These are phyloP conservation scores for Unio pictorum DNA, from an alignment of 2,888 invertebrate genomes.

Conservation along the genomic window DNA sequence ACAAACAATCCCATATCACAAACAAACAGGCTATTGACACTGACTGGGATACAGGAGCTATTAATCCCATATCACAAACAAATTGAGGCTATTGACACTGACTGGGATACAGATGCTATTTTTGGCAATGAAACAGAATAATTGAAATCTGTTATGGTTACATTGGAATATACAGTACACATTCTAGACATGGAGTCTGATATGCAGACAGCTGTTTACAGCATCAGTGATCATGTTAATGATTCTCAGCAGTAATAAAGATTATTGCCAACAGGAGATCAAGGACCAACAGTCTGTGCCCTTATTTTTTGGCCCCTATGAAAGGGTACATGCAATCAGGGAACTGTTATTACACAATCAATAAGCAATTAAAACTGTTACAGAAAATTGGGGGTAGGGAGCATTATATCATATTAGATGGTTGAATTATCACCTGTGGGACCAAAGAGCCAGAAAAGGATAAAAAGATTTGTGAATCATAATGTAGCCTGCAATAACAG, in stretches of 20 bases:
- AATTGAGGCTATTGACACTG: background rate
- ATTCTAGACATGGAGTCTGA: too few relatives aligned
- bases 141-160: background rate
- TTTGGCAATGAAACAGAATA: background rate
- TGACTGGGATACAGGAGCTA: background rate
- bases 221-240: too few relatives aligned
- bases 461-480: background rate
- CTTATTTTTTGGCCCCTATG: conserved; percentile 3
- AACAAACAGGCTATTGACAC: background rate
- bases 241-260: too few relatives aligned
- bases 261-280: too few relatives aligned
- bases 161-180: background rate
- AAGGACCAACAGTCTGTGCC: background rate
- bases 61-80: background rate
- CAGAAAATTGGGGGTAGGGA: too few relatives aligned
- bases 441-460: conserved; percentile 1
- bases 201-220: too few relatives aligned
- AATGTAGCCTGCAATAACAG: background rate
- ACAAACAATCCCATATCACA: background rate
- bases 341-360: conserved; percentile 4
- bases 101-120: background rate
- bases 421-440: conserved; percentile 1
- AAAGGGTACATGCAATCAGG: background rate
- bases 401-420: background rate
- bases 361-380: background rate